Evolutionary conservation across 2,113 vertebrate genomes (phyloP).

Genomic region (Brachyhypopomus occidentalis): DNA sequence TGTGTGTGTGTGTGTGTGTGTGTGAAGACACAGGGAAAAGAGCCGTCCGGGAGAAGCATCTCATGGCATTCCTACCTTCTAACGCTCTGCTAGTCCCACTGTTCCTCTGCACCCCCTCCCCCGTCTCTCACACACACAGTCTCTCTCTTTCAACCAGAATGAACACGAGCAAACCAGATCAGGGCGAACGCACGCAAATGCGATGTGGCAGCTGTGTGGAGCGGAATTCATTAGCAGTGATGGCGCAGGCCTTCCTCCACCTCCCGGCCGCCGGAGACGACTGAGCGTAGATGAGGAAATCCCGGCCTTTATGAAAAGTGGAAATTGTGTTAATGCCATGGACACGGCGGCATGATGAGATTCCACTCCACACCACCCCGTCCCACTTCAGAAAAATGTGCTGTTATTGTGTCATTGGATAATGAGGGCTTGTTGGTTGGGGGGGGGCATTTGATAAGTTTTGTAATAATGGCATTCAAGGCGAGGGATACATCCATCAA

Average conservation of each 20-base stretch:
- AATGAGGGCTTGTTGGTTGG: slow-evolving; percentile 45
- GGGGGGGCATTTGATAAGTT: slow-evolving; percentile 18
- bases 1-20: slow-evolving; percentile 6
- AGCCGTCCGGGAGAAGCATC: slow-evolving; percentile 22
- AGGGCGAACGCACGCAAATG: slow-evolving; percentile 73
- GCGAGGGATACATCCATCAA: slow-evolving; percentile 18
- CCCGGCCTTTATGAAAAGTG: slow-evolving; percentile 68
- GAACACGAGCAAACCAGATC: slow-evolving; percentile 76
- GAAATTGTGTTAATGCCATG: slow-evolving; percentile 70
- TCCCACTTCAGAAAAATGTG: slow-evolving; percentile 54
- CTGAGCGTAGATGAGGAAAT: slow-evolving; percentile 70
- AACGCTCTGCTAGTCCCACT: slow-evolving; percentile 71
- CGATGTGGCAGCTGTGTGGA: slow-evolving; percentile 75
- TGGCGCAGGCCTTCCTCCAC: slow-evolving; percentile 63
- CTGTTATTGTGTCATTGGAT: slow-evolving; percentile 48
- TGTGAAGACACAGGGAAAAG: slow-evolving; percentile 8
- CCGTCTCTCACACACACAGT: background rate
- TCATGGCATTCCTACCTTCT: slow-evolving; percentile 70
- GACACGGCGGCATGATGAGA: slow-evolving; percentile 66
- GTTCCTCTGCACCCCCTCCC: slow-evolving; percentile 19
- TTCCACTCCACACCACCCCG: slow-evolving; percentile 61
- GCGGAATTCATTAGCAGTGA: slow-evolving; percentile 75
- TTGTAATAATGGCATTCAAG: slow-evolving; percentile 7
- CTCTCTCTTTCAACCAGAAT: slow-evolving; percentile 50
- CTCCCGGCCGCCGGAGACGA: slow-evolving; percentile 60